Evolutionary conservation across 1,140 invertebrate genomes (phyloP).

Genomic region (Conopomorpha cramerella): DNA sequence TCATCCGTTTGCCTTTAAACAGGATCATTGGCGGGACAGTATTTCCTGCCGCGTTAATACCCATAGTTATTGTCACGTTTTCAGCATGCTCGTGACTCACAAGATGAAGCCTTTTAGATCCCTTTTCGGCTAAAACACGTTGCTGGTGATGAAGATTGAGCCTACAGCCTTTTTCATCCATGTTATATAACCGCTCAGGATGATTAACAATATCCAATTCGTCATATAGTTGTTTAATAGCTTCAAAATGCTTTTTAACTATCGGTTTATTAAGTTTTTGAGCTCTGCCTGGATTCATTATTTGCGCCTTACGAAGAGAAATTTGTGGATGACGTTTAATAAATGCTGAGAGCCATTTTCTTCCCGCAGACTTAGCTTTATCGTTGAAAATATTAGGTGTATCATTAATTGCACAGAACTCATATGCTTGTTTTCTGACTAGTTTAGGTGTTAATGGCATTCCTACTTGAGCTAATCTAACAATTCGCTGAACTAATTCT

Average conservation of each 20-base stretch:
- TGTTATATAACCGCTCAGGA: slow-evolving; percentile 28
- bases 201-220: slow-evolving; percentile 15
- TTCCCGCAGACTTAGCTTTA: neutral
- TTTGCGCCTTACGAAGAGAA: slow-evolving; percentile 14
- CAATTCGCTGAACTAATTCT: slow-evolving; percentile 13
- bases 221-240: slow-evolving; percentile 13
- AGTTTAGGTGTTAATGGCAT: slow-evolving; percentile 15
- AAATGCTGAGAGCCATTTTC: slow-evolving; percentile 8
- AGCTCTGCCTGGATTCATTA: slow-evolving; percentile 22
- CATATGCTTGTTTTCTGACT: slow-evolving; percentile 7
- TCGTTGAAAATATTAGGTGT: slow-evolving; percentile 1
- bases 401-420: slow-evolving; percentile 6
- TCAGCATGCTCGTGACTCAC: slow-evolving; percentile 25
- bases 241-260: slow-evolving; percentile 24
- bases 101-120: slow-evolving; percentile 20
- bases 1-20: slow-evolving; percentile 15
- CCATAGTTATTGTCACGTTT: slow-evolving; percentile 27
- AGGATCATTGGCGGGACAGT: slow-evolving; percentile 25
- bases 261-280: slow-evolving; percentile 29
- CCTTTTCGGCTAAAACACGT: slow-evolving; percentile 17
- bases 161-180: slow-evolving; percentile 34
- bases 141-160: slow-evolving; percentile 24
- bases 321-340: slow-evolving; percentile 15
- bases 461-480: slow-evolving; percentile 15
- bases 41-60: slow-evolving; percentile 22